A percentile compares a stretch with the other conserved stretches of the same genome.
Conservation (phyloP, 2,888 invertebrate genomes). For the Cantharis lateralis region DNA sequence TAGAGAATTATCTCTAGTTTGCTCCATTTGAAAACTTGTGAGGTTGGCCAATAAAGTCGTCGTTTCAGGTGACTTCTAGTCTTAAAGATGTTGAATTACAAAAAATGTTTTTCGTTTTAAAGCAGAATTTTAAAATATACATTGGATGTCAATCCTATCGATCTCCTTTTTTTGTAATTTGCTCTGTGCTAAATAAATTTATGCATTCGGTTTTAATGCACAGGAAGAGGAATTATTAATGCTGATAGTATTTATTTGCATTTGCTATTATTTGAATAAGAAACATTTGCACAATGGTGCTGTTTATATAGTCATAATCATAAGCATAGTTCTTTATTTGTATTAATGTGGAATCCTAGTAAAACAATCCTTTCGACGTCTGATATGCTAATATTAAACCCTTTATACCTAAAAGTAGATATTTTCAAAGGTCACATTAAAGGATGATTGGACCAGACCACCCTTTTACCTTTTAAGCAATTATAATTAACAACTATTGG, state of each 20-base stretch:
- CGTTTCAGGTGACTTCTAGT: not conserved
- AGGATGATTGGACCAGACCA: not conserved
- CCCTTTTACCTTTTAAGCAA: not conserved
- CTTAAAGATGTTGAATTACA: not conserved
- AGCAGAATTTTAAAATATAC: not conserved
- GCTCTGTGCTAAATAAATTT: not conserved
- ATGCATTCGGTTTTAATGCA: not conserved
- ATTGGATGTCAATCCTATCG: not conserved
- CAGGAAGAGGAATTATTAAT: not conserved
- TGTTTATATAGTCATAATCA: not conserved
- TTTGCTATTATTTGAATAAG: not conserved
- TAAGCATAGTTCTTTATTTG: not conserved
- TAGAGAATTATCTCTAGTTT: not conserved
- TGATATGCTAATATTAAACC: not conserved
- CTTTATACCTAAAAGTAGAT: not conserved
- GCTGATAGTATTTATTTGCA: not conserved
- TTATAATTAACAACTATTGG: no score
- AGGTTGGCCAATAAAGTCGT: not conserved
- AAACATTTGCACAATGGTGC: not conserved
- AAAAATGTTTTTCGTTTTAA: not conserved
- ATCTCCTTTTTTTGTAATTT: not conserved
- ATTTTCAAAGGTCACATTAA: not conserved
- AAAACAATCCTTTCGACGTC: not conserved
- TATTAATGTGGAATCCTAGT: not conserved
- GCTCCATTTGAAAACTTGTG: not conserved